Base-by-base conservation (phyloP, 2,797 vertebrate genomes). In the Acanthurus lineatus region DNA sequence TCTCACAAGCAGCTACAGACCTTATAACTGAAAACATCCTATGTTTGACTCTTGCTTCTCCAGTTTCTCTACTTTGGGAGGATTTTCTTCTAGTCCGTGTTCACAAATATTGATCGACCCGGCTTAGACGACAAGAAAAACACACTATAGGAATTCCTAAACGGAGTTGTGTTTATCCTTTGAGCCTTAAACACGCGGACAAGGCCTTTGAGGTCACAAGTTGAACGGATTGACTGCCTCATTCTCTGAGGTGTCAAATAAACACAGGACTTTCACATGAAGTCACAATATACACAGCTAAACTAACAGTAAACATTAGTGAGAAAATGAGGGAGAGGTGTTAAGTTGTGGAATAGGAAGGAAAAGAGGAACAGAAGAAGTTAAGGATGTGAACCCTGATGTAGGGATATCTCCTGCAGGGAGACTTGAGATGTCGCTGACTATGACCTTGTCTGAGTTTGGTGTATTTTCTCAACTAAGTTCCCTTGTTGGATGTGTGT, bases 221-320 rank as follows among this genome's bases (percentile, higher is more conserved):
- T 83, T 89, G 79, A 84, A 65, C 12, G 4, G 60, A 71, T 6
- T 17, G 79, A 71, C 69, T 44, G 71, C 74, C 73, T 80, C 76
- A 72, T 87, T 84, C 76, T 59, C 59, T 3, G 25, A 79, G 58
- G 84, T 82, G 79, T 88, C 77, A 91, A 89, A 90, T 84, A 89
- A 82, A 84, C 85, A 82, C 16, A n/a, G 22, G 76, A 77, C 67
- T 77, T 79, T 85, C 82, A 79, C 72, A 85, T 76, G 77, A 84
- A 88, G 72, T 83, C 77, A 89, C 81, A 89, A 91, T 89, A 89
- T 85, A 91, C 87, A 90, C 74, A 78, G 76, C 78, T 85, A 88
- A 80, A 64, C 83, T 81, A 85, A 90, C 75, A 79, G 69, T 89
- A 86, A 89, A 85, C 74, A 83, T 4, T 40, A 28, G 77, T 54